These are phyloP conservation scores for Lepidonotus clava DNA, from an alignment of 2,888 invertebrate species.

Conservation along the genomic window DNA sequence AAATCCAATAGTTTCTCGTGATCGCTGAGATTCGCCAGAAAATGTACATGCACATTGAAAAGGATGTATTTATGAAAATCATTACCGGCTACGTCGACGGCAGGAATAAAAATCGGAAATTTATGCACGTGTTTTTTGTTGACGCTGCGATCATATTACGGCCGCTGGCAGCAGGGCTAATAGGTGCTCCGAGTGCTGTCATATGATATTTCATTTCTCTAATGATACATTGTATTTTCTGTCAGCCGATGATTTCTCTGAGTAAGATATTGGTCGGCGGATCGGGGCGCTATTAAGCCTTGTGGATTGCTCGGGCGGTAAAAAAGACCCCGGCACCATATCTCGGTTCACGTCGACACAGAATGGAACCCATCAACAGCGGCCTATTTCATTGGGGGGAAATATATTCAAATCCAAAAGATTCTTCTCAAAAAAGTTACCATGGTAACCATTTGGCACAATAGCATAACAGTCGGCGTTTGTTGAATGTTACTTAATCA, in stretches of 20 bases:
- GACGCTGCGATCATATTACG: slow-evolving; percentile 21
- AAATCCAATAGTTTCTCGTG: slow-evolving; percentile 23
- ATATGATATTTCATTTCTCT: slow-evolving; percentile 53
- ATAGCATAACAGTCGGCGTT: background rate
- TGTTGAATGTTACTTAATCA: slow-evolving; percentile 23
- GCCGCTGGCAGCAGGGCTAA: slow-evolving; percentile 28
- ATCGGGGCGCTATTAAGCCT: slow-evolving; percentile 25
- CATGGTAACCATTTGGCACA: slow-evolving; percentile 10
- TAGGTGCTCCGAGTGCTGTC: slow-evolving; percentile 33
- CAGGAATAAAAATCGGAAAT: slow-evolving; percentile 30
- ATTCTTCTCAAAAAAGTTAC: slow-evolving; percentile 30
- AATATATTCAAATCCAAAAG: slow-evolving; percentile 38
- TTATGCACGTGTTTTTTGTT: slow-evolving; percentile 30
- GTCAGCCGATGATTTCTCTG: slow-evolving; percentile 20
- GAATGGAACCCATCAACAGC: slow-evolving; percentile 19
- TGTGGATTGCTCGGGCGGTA: background rate
- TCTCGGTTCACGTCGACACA: background rate
- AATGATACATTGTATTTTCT: slow-evolving; percentile 52
- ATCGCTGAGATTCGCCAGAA: background rate
- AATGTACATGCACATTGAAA: slow-evolving; percentile 42
- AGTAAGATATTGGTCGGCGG: slow-evolving; percentile 36
- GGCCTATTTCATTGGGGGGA: slow-evolving; percentile 12
- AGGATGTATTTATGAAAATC: slow-evolving; percentile 47
- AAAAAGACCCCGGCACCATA: background rate
- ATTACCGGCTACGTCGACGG: background rate